These are phyloP conservation scores for Netelia melanura DNA, from an alignment of 2,888 invertebrate genomes.

Conservation along the genomic window DNA sequence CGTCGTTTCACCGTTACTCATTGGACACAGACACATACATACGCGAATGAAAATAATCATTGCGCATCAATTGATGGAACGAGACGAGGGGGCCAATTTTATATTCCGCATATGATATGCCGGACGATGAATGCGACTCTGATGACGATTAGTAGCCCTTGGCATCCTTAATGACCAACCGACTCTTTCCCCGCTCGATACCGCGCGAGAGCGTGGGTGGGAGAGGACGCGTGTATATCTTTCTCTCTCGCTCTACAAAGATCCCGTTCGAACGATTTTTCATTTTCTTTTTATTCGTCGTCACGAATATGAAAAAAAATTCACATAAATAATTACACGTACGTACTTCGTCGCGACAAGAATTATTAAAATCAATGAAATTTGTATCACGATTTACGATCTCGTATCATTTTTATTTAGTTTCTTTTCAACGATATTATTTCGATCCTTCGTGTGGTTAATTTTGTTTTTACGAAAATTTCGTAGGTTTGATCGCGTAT, in stretches of 20 bases:
- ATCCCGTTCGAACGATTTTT: not conserved
- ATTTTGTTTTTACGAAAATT: too few relatives aligned
- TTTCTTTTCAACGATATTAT: too few relatives aligned
- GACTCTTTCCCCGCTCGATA: conserved; percentile 36
- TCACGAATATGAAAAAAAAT: not conserved
- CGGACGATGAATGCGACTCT: conserved; percentile 79
- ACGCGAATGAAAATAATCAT: conserved; percentile 81
- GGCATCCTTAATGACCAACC: conserved; percentile 74
- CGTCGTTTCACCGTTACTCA: conserved; percentile 63
- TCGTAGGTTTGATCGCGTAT: too few relatives aligned
- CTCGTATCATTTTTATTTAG: too few relatives aligned
- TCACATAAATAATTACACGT: not conserved
- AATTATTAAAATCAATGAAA: too few relatives aligned
- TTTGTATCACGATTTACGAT: too few relatives aligned
- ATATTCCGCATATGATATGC: conserved; percentile 75
- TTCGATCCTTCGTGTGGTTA: too few relatives aligned
- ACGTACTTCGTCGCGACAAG: too few relatives aligned
- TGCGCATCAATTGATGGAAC: conserved; percentile 78
- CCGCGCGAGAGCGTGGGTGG: conserved; percentile 30
- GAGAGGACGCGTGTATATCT: too few relatives aligned
- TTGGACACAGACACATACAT: conserved; percentile 74
- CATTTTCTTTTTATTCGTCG: conserved; percentile 6
- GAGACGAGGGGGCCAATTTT: conserved; percentile 76
- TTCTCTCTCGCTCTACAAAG: too few relatives aligned
- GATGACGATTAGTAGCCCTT: conserved; percentile 81